Evolutionary conservation across 2,113 vertebrate genomes (phyloP), one percentile per base, ranked within the genome.

Genomic region (Istiophorus platypterus): DNA sequence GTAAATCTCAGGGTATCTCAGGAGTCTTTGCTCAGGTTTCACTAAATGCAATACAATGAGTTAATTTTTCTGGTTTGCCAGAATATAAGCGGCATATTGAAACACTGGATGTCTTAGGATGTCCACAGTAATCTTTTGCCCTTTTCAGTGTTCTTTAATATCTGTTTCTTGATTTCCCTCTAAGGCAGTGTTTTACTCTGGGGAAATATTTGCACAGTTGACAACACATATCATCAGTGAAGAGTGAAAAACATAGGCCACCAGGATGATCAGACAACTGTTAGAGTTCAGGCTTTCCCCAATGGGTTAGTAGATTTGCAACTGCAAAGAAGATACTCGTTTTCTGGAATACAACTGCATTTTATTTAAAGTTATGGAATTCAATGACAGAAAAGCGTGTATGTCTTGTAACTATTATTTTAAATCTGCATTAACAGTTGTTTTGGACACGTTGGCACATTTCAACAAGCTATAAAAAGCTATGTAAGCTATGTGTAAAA

Each of bases 141-240:
- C 57, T 67, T 14, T 11, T 67, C 29, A 34, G 59, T 70, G 54
- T 59, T 54, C 52, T 42, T 58, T 39, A 12, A 15, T 49, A 70
- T 22, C 14, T 18, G 7, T 58, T 17, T 51, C 58, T 68, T 57
- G 11, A 27, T 59, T 58, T 57, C 24, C 1, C 45, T 63, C 31
- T 24, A 41, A 59, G 26, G 54, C 57, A 47, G 34, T 27, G 31
- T 52, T 76, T 66, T 26, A 26, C 29, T 62, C 62, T 80, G 15
- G 37, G 57, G 72, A 5, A 61, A 66, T 66, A 42, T 66, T 66
- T 77, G 29, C 71, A 68, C 61, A 59, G 51, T 15, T 59, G 58
- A 76, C 56, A 26, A 47, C 31, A n/a, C 22, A 75, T 45, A 17
- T 31, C 26, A 64, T 51, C 61, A 26, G 51, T 74, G 63, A 64